These are phyloP conservation scores for Tenualosa ilisha DNA, from an alignment of 2,797 vertebrate species.

Conservation along the genomic window DNA sequence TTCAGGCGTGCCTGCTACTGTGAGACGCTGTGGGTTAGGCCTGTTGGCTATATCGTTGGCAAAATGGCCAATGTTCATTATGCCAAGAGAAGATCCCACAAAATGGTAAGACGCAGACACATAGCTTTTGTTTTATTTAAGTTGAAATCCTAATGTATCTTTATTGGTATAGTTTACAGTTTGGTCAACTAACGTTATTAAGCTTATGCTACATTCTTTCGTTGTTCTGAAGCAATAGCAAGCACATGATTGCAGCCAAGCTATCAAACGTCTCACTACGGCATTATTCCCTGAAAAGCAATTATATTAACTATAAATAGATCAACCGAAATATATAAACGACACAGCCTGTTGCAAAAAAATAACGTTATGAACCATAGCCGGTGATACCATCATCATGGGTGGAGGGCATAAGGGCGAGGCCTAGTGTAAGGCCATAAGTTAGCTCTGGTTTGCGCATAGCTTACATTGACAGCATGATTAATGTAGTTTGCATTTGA, in stretches of 20 bases:
- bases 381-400: background rate
- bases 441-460: background rate
- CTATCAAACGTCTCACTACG: too few species aligned
- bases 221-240: background rate
- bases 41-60: too few species aligned
- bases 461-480: background rate
- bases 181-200: background rate
- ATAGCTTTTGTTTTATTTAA: background rate
- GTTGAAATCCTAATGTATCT: background rate
- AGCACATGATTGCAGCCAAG: too few species aligned
- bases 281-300: too few species aligned
- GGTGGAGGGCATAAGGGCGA: slow-evolving; percentile 4
- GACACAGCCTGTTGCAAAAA: background rate
- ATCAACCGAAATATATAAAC: too few species aligned
- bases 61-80: too few species aligned
- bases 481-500: background rate
- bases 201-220: background rate
- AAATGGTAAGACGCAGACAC: background rate
- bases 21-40: background rate
- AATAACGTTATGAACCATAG: background rate
- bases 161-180: background rate
- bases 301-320: too few species aligned
- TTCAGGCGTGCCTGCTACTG: too few species aligned
- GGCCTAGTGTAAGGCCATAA: background rate
- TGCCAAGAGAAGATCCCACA: too few species aligned